Base-by-base conservation (phyloP, 1,140 invertebrate genomes). In the Penaeus chinensis region DNA sequence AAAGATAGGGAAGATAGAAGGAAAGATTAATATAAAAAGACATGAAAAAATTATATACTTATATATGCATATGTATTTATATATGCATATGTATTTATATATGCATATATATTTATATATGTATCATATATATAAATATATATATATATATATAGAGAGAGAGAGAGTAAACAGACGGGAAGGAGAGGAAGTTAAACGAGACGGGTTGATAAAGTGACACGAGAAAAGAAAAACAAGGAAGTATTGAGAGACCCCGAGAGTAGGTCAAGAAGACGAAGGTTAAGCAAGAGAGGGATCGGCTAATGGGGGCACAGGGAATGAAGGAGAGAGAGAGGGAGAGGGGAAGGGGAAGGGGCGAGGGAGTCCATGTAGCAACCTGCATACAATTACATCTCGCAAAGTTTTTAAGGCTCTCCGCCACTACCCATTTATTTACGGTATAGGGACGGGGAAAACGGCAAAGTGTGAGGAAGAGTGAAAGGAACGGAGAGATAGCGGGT, bases 1-100 rank as follows among this genome's bases (percentile, higher is more conserved):
- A 32, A 32, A 32, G 32, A 32, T 32, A 32, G 32, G 32, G 0
- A 1, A 32, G 32, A 32, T 32, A 32, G 32, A 32, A 32, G 32
- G 32, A 47, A 61, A 20, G 54, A 5, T 47, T 80, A 32, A 47
- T 54, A 16, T 80, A 80, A 54, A 80, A 3, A 61, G 54, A 61
- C 54, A 61, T 80, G 54, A 3, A 3, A 80, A 54, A 24, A 54
- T 62, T 80, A 61, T 80, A 80, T 80, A 61, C 62, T 54, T 61
- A 80, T 80, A 80, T 80, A 80, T 80, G 10, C 0, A 54, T 24
- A 32, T 18, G 18, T 32, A 71, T 18, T 2, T 42, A 77, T 19
- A 77, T 42, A 77, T 3, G 42, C 20, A 77, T 19, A 77, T 42
- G 42, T 19, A 77, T 42, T 47, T 19, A 77, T 42, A 77, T 20